Evolutionary conservation across 2,113 vertebrate genomes (phyloP).

Genomic region (Nerophis lumbriciformis): DNA sequence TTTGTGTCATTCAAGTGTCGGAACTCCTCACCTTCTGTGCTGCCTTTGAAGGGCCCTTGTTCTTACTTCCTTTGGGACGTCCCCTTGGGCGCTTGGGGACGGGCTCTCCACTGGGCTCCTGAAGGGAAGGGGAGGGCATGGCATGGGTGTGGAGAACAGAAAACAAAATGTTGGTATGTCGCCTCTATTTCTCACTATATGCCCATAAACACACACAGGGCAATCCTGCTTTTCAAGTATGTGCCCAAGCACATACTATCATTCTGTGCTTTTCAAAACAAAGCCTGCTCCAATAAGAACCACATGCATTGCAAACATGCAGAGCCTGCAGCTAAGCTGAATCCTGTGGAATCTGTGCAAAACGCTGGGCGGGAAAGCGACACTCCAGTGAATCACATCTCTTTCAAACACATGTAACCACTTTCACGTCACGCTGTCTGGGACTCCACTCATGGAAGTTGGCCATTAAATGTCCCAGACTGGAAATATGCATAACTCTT

Average conservation of each 20-base stretch:
- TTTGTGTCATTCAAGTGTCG: conserved; percentile 1
- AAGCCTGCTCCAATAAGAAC: too few species aligned
- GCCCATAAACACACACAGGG: background rate
- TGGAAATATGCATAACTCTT: conserved; percentile 1
- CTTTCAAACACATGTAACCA: conserved; percentile 32
- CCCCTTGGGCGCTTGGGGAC: conserved; percentile 95
- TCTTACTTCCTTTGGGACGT: conserved; percentile 97
- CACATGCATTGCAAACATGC: too few species aligned
- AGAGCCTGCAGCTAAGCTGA: too few species aligned
- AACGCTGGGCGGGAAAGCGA: conserved; percentile 40
- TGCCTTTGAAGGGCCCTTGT: conserved; percentile 95
- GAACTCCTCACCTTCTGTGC: conserved; percentile 87
- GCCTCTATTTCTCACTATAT: background rate
- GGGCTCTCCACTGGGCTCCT: conserved; percentile 90
- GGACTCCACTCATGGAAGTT: conserved; percentile 6
- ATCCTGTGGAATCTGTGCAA: too few species aligned
- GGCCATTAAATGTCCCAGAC: conserved; percentile 12
- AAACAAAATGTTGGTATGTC: conserved; percentile 39
- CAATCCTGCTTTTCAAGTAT: conserved; percentile 16
- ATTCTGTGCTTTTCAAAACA: too few species aligned
- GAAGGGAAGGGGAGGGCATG: conserved; percentile 32
- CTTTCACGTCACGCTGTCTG: background rate
- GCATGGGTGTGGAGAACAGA: conserved; percentile 40
- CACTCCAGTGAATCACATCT: conserved; percentile 70
- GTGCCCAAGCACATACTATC: conserved; percentile 17